These are phyloP conservation scores for Eupithecia subumbrata DNA, from an alignment of 2,888 invertebrate species.

Conservation along the genomic window DNA sequence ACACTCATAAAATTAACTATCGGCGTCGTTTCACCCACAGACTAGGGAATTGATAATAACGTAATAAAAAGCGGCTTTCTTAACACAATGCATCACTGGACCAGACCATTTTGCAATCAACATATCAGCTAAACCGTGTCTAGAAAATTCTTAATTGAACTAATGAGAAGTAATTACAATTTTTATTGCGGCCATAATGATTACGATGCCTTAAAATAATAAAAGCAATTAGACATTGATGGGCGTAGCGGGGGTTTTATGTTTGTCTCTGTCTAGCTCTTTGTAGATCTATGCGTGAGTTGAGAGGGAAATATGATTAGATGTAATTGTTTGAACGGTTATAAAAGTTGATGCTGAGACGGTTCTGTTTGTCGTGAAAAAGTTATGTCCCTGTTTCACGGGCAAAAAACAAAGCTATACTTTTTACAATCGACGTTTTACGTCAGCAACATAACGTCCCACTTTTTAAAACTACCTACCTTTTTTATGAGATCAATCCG, in stretches of 20 bases:
- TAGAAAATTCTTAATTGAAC: conserved; percentile 84
- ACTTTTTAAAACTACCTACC: not conserved
- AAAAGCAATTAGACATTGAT: conserved; percentile 84
- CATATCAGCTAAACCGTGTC: conserved; percentile 80
- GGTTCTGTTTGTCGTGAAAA: conserved; percentile 82
- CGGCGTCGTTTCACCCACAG: conserved; percentile 68
- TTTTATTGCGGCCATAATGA: conserved; percentile 83
- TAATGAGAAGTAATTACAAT: conserved; percentile 85
- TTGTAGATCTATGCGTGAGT: conserved; percentile 50
- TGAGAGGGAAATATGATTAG: conserved; percentile 71
- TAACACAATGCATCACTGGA: conserved; percentile 69
- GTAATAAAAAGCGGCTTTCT: conserved; percentile 72
- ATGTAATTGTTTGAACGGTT: conserved; percentile 83
- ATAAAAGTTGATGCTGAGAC: conserved; percentile 82
- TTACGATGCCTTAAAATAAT: conserved; percentile 85
- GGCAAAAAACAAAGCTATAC: conserved; percentile 52
- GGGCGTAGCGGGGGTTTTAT: conserved; percentile 72
- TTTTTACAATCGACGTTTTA: conserved; percentile 44
- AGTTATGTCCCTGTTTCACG: conserved; percentile 68
- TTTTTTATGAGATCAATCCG: not conserved
- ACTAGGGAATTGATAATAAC: conserved; percentile 68
- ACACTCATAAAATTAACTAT: conserved; percentile 75
- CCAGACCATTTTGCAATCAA: conserved; percentile 74
- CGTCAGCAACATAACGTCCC: not conserved
- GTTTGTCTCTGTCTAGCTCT: conserved; percentile 64